Evolutionary conservation across 1,140 invertebrate genomes (phyloP).

Genomic region (Bombus impatiens): DNA sequence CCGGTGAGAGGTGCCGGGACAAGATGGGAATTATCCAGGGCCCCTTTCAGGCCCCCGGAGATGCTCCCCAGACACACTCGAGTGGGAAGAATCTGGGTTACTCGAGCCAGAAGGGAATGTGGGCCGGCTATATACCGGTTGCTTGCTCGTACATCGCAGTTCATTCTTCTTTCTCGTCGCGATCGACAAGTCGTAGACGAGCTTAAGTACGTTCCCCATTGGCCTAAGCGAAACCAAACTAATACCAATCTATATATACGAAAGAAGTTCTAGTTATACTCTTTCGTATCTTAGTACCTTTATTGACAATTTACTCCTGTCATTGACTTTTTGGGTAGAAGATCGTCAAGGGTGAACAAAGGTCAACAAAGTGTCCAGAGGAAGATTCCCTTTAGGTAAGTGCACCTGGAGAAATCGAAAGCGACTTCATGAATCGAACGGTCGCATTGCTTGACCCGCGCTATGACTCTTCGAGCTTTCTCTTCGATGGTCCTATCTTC

Average conservation of each 20-base stretch:
- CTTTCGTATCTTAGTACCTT: neutral
- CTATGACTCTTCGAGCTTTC: constrained; percentile 23
- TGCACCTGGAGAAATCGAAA: constrained; percentile 39
- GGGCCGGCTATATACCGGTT: constrained; percentile 82
- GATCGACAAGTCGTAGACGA: constrained; percentile 71
- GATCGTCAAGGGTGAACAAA: neutral
- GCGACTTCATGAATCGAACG: neutral
- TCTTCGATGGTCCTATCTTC: constrained; percentile 10
- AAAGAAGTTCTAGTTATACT: neutral
- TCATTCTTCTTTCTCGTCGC: constrained; percentile 75
- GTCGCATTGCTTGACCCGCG: constrained; percentile 2
- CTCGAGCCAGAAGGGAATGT: constrained; percentile 82
- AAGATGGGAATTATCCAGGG: constrained; percentile 47
- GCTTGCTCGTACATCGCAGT: constrained; percentile 77
- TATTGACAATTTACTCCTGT: neutral
- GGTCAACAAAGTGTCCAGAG: neutral
- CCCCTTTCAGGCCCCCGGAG: constrained; percentile 65
- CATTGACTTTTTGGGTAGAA: neutral
- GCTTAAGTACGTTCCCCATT: constrained; percentile 65
- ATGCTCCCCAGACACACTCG: constrained; percentile 65
- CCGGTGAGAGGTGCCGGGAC: constrained; percentile 43
- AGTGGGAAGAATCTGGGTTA: constrained; percentile 82
- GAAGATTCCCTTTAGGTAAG: constrained; percentile 29
- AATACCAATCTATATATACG: neutral
- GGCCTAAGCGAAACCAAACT: constrained; percentile 40